Evolutionary conservation across 2,113 vertebrate genomes (phyloP), one percentile per base, ranked within the genome.

Genomic region (Pionites leucogaster): DNA sequence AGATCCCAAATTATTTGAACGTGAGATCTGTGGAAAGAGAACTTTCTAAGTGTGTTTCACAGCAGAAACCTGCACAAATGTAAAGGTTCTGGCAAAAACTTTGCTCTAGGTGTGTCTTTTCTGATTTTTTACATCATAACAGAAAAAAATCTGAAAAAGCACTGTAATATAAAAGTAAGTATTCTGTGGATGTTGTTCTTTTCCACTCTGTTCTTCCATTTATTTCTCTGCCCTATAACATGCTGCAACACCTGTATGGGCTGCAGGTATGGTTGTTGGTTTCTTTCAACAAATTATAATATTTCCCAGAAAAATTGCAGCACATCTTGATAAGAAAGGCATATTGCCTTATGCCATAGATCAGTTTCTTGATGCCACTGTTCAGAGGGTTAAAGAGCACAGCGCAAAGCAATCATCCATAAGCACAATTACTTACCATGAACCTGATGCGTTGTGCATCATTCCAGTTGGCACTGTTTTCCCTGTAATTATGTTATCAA

Each of bases 1-100:
- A 89, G 53, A 91, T 87, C 83, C 80, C 63, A 55, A 89, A 80
- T 94, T 95, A 85, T 85, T 94, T 93, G 91, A 94, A 69, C 53
- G 39, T 17, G 49, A 92, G 31, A 68, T 82, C 42, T 86, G 17
- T 37, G 69, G 62, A 44, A 90, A 37, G 25, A 65, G 29, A 95
- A 62, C 13, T 74, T 94, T 52, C n/a, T 29, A 33, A 93, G 44
- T 65, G 31, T 9, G 10, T 53, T 91, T 94, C 53, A 84, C 60
- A 55, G 69, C n/a, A 95, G 72, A 80, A 72, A 33, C n/a, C 13
- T 47, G 11, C 13, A 86, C 19, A 88, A 79, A 84, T 27, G 3
- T 41, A 46, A 60, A 68, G 27, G 7, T 47, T 92, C 22, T 64
- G 84, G 29, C 25, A 57, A 68, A 81, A 78, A 4, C 27, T 17